Evolutionary conservation across 2,113 vertebrate species (phyloP).

Genomic region (Tangachromis dhanisi): DNA sequence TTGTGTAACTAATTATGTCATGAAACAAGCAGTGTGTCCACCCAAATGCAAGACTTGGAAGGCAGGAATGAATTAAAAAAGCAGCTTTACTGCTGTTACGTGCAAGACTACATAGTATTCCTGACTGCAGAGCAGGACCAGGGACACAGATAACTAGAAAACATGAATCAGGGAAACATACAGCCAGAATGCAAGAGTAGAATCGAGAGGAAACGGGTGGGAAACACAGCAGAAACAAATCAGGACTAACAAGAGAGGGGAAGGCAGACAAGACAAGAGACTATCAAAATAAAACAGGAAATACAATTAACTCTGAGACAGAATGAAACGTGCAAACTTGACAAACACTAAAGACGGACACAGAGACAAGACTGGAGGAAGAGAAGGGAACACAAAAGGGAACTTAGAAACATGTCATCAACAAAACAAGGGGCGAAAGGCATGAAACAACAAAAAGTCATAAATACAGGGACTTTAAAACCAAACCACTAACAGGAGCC

Average conservation of each 20-base stretch:
- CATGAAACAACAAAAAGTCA: accelerated
- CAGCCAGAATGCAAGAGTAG: background rate
- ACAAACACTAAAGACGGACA: background rate
- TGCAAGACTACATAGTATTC: background rate
- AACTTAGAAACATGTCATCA: background rate
- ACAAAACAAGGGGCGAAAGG: background rate
- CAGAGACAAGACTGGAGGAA: background rate
- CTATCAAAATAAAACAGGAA: background rate
- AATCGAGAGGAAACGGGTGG: background rate
- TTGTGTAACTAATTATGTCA: background rate
- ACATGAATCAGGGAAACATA: background rate
- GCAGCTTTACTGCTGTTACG: background rate
- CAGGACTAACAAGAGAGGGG: background rate
- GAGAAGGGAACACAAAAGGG: background rate
- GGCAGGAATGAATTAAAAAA: background rate
- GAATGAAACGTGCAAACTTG: background rate
- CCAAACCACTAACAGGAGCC: accelerated
- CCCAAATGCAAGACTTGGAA: background rate
- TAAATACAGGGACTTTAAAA: background rate
- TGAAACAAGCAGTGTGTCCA: background rate
- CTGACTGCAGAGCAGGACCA: background rate
- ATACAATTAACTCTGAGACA: background rate
- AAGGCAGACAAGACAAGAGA: background rate
- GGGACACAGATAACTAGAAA: background rate
- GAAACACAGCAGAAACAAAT: background rate